These are phyloP conservation scores for Poecile montanus DNA, from an alignment of 2,797 vertebrate genomes.

Conservation along the genomic window DNA sequence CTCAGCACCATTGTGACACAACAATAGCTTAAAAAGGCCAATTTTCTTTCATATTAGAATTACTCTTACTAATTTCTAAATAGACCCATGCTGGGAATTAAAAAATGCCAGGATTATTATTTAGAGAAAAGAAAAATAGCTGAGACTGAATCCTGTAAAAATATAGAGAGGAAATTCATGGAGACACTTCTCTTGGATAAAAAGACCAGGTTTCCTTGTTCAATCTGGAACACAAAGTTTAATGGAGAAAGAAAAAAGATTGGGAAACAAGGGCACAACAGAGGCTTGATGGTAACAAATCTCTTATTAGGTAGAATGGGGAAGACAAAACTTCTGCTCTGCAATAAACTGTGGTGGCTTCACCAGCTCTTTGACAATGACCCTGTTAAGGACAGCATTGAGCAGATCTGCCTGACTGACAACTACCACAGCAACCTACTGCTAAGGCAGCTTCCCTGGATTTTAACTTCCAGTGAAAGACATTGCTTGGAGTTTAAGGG, in stretches of 20 bases:
- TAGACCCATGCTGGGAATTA: background rate
- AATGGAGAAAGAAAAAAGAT: background rate
- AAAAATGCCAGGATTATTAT: slow-evolving; percentile 28
- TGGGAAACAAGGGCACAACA: background rate
- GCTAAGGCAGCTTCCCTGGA: background rate
- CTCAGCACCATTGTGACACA: slow-evolving; percentile 39
- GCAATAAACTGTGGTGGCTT: background rate
- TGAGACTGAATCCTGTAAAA: background rate
- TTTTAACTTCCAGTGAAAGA: background rate
- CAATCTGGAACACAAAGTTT: background rate
- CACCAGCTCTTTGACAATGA: background rate
- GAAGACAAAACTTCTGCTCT: background rate
- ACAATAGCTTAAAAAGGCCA: slow-evolving; percentile 34
- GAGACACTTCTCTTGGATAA: background rate
- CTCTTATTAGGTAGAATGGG: background rate
- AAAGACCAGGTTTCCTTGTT: background rate
- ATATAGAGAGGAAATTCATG: background rate
- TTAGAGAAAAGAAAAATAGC: slow-evolving; percentile 5
- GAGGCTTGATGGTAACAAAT: background rate
- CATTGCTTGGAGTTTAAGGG: background rate
- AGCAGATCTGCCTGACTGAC: background rate
- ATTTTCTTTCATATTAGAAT: slow-evolving; percentile 30
- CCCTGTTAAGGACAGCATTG: background rate
- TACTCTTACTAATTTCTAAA: slow-evolving; percentile 35
- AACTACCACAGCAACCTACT: background rate